Conservation (phyloP, 2,113 vertebrate genomes). For the Oncorhynchus mykiss region DNA sequence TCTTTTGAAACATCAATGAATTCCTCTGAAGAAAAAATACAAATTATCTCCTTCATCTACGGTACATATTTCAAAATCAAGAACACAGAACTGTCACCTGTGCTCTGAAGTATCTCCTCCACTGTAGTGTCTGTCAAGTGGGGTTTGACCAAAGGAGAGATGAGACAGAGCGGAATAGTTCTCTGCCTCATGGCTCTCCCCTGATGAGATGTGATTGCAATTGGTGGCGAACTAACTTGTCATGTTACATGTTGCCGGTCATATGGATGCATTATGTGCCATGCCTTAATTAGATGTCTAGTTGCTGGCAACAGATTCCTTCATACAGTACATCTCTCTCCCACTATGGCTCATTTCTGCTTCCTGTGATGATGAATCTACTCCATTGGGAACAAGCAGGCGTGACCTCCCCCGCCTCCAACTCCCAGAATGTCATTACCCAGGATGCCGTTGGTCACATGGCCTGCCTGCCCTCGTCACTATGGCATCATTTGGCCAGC, state of each 20-base stretch:
- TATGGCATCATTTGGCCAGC: conserved; percentile 48
- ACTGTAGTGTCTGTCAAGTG: too few species aligned
- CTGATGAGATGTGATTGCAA: too few species aligned
- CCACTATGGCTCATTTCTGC: background rate
- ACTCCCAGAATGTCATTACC: conserved; percentile 27
- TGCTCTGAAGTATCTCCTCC: too few species aligned
- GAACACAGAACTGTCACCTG: too few species aligned
- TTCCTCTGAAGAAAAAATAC: conserved; percentile 11
- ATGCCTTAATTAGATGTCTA: conserved; percentile 52
- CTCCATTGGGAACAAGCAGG: conserved; percentile 22
- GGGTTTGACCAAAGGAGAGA: too few species aligned
- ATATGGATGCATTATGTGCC: conserved; percentile 30
- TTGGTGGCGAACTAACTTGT: too few species aligned
- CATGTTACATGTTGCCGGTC: too few species aligned
- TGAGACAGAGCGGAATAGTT: too few species aligned
- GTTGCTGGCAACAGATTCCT: conserved; percentile 31
- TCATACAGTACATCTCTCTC: conserved; percentile 16
- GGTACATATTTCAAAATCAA: too few species aligned
- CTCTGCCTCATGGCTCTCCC: too few species aligned
- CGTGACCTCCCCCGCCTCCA: conserved; percentile 6
- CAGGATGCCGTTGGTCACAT: conserved; percentile 41
- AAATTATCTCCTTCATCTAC: background rate
- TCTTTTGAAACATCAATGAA: background rate
- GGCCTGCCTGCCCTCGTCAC: conserved; percentile 35
- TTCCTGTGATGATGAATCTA: conserved; percentile 17